A percentile compares a stretch with the other conserved stretches of the same genome.
phyloP scores from a whole-genome alignment of 2,113 vertebrate species.

The Daboia siamensis region DNA sequence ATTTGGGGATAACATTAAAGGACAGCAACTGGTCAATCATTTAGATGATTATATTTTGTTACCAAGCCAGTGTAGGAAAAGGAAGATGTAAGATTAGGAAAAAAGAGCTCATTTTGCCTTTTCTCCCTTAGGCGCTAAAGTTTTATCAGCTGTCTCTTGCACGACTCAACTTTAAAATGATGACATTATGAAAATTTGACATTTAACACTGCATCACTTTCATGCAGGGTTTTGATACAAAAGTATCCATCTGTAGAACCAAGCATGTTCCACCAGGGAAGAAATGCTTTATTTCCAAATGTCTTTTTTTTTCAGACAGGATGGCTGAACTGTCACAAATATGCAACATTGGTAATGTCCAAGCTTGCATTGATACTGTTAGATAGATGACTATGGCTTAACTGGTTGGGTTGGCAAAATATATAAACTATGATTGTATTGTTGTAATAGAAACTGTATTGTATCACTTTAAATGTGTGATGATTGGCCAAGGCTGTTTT shows the following conservation, averaged over 20 bases:
- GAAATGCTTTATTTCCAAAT: background rate
- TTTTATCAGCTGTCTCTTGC: constrained; percentile 4
- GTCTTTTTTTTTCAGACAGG: background rate
- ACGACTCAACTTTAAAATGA: constrained; percentile 23
- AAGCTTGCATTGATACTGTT: background rate
- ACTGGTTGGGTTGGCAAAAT: too few species aligned
- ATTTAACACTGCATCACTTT: constrained; percentile 7
- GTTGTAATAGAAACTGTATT: too few species aligned
- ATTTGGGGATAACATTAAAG: background rate
- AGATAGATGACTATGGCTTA: too few species aligned
- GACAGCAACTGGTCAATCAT: background rate
- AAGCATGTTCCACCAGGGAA: background rate
- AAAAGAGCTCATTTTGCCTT: background rate
- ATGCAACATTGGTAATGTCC: background rate
- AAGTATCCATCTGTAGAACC: background rate
- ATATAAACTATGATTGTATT: too few species aligned
- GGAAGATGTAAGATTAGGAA: background rate
- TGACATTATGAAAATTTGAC: constrained; percentile 17
- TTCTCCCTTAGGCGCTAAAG: background rate
- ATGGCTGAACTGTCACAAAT: background rate
- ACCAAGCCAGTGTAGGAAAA: background rate
- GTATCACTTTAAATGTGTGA: too few species aligned
- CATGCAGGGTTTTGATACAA: background rate
- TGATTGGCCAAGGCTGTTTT: too few species aligned
- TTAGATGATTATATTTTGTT: background rate